These are phyloP conservation scores for Peromyscus maniculatus DNA, from an alignment of 2,113 vertebrate species.

Conservation along the genomic window DNA sequence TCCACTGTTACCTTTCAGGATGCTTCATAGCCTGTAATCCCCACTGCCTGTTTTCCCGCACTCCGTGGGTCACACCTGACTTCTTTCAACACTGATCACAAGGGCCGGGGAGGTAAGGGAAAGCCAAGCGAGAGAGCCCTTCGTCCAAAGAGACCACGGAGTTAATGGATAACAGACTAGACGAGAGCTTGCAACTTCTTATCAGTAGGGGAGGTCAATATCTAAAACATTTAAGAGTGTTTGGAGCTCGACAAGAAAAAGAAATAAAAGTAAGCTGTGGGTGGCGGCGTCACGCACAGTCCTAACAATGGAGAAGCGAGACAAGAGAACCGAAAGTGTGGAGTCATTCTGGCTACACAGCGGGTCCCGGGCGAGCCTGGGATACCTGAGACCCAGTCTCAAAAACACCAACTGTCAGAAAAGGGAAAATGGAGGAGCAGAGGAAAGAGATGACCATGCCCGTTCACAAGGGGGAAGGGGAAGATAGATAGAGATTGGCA, in stretches of 20 bases:
- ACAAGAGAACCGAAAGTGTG: neutral
- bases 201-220: neutral
- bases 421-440: neutral
- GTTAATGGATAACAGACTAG: neutral
- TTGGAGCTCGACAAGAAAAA: neutral
- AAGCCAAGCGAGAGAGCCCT: neutral
- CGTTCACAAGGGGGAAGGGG: neutral
- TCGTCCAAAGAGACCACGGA: neutral
- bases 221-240: neutral
- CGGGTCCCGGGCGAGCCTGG: neutral
- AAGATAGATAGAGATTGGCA: neutral
- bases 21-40: neutral
- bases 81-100: neutral
- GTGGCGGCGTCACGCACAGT: neutral
- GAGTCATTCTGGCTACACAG: neutral
- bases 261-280: neutral
- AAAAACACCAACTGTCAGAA: neutral
- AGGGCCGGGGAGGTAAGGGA: neutral
- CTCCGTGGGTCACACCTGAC: too few species aligned
- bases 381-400: neutral
- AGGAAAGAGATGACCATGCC: neutral
- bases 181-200: neutral
- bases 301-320: neutral
- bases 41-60: neutral
- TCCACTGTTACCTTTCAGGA: neutral